Base-by-base conservation (phyloP, 1,140 invertebrate species). In the Parapsyche elsis region DNA sequence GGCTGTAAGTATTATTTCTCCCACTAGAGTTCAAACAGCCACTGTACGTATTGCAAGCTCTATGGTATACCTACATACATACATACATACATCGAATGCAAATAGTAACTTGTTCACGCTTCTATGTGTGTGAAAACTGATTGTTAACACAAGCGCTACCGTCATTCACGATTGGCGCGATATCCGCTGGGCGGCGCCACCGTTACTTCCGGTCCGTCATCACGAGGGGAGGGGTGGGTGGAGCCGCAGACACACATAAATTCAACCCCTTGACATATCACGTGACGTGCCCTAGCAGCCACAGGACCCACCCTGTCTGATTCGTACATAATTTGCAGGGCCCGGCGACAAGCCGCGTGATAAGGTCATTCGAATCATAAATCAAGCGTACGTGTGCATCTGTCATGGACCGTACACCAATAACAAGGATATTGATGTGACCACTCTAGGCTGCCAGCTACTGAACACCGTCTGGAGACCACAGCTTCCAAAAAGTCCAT, bases 291-390 rank as follows among this genome's bases (percentile, higher is more conserved):
- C 24, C 57, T 9, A 59, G 38, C 76, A 14, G 57, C 59, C 30
- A 10, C 49, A 23, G 73, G 23, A 21, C 10, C 53, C 53, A 16
- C 73, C 76, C 70, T 71, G 75, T 71, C 53, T 61, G 30, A 59
- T 71, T 75, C 78, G 74, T 82, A 80, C 79, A 80, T 82, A 82
- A 82, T 82, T 82, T 82, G 81, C 78, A 82, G 46, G 75, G 78
- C n/a, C 46, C 76, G 57, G 10, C n/a, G 71, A 46, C 71, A 71
- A 44, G 67, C 71, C 38, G 10, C n/a, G 53, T 64, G 75, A 77
- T 77, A 77, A 77, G 75, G 75, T 77, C 75, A 77, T 77, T 59
- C 75, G 75, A 1, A 24, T 49, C 24, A 77, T 77, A 77, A 77
- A 77, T 77, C 75, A 77, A 14, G 23, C n/a, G 44, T 77, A 53